Base-by-base conservation (phyloP, 2,888 invertebrate genomes). In the Torymus auratus region DNA sequence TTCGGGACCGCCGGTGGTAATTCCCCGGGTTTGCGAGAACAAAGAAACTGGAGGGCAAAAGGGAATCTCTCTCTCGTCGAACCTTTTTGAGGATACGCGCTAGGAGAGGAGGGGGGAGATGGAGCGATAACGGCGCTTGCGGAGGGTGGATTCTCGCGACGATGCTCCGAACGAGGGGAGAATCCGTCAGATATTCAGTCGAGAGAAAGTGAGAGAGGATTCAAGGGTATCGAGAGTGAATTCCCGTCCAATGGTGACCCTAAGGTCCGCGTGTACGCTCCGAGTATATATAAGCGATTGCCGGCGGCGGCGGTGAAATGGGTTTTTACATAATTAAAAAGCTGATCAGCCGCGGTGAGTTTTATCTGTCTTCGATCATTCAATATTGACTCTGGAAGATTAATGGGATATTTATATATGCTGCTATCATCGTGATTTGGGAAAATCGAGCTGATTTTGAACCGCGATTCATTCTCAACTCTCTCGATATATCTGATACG, bases 141-240 rank as follows among this genome's bases (percentile, higher is more conserved):
- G 55, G 74, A 83, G 83, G 84, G 84, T 84, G 78, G 75, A 77
- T 78, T 79, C 67, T 83, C 68, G 69, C 78, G 76, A 77, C 52
- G 67, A 68, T 52, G 76, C 78, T 76, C 68, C 72, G 84, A 84
- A 83, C 71, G 84, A 85, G 83, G 85, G 84, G 82, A 83, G 84
- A 83, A 82, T 82, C 73, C 23, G 62, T 74, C 71, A 82, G 82
- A 80, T 83, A 82, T 77, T 85, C 83, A 67, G 50, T 50, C 72
- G 69, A 7, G 28, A 28, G 28, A 28, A 28, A 28, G 28, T 28
- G 28, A 28, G 28, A 28, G 28, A 28, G 50, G 74, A 73, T 67
- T 67, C 72, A 12, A 14, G 60, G 68, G 28, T n/a, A 65, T 73
- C 71, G 52, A 65, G 20, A 64, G 12, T 56, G 56, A 65, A 68